phyloP scores from a whole-genome alignment of 2,113 vertebrate species.

The Stegastes partitus region DNA sequence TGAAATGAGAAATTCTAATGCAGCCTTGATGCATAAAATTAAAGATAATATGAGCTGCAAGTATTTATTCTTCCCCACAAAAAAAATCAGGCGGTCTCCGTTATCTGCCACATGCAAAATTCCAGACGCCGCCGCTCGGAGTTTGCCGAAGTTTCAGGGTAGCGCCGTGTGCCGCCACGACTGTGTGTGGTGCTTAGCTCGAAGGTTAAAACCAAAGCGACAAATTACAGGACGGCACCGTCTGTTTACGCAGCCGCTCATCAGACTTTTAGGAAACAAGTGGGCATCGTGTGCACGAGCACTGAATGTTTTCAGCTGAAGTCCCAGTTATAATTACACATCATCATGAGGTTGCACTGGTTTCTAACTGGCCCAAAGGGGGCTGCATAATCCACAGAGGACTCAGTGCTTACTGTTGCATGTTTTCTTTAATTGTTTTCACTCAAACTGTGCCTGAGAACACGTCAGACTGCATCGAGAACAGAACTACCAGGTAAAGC shows the following conservation, averaged over 20 bases:
- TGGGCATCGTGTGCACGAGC: background rate
- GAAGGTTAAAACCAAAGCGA: conserved; percentile 26
- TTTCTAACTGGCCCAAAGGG: background rate
- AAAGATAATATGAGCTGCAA: background rate
- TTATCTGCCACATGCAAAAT: conserved; percentile 9
- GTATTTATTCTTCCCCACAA: background rate
- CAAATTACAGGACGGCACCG: background rate
- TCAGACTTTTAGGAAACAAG: background rate
- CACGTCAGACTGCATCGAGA: background rate
- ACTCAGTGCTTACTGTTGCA: background rate
- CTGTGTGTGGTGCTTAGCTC: background rate
- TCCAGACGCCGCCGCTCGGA: background rate
- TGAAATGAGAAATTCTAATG: too few relatives aligned
- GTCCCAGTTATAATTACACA: background rate
- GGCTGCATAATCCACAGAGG: background rate
- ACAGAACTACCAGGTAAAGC: background rate
- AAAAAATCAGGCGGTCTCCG: background rate
- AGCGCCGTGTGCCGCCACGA: conserved; percentile 6
- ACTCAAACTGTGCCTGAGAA: background rate
- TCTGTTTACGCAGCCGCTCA: background rate
- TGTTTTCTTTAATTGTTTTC: background rate
- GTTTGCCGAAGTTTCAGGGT: background rate
- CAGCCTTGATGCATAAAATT: too few relatives aligned
- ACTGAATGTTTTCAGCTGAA: background rate
- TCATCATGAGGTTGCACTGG: background rate